Evolutionary conservation across 2,797 vertebrate genomes (phyloP).

Genomic region (Labeo calbasu): DNA sequence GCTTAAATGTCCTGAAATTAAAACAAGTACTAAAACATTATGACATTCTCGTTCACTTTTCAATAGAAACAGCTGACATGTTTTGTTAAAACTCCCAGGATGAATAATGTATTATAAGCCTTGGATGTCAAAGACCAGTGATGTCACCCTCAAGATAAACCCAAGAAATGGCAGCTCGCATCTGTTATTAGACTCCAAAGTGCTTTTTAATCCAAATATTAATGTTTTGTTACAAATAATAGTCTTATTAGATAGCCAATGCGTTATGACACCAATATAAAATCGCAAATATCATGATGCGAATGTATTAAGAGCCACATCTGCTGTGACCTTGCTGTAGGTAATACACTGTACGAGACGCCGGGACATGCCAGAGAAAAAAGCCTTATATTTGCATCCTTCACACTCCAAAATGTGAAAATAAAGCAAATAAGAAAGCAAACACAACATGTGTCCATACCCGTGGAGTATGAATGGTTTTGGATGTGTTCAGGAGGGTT

Average conservation of each 20-base stretch:
- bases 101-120: background rate
- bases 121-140: conserved; percentile 1
- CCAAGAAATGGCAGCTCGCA: background rate
- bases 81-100: background rate
- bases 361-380: background rate
- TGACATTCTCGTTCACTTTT: background rate
- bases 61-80: background rate
- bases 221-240: background rate
- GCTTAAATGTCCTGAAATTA: background rate
- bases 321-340: conserved; percentile 75
- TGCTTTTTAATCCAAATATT: background rate
- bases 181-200: background rate
- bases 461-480: conserved; percentile 65
- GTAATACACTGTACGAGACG: conserved; percentile 20
- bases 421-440: background rate
- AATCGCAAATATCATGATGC: background rate
- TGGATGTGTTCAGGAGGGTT: conserved; percentile 70
- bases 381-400: background rate
- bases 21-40: background rate
- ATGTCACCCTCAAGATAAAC: conserved; percentile 17
- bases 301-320: background rate
- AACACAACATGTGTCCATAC: conserved; percentile 56
- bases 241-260: background rate
- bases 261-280: background rate
- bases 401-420: background rate